Conservation (phyloP, 1,140 invertebrate genomes). For the Doryteuthis pealeii region DNA sequence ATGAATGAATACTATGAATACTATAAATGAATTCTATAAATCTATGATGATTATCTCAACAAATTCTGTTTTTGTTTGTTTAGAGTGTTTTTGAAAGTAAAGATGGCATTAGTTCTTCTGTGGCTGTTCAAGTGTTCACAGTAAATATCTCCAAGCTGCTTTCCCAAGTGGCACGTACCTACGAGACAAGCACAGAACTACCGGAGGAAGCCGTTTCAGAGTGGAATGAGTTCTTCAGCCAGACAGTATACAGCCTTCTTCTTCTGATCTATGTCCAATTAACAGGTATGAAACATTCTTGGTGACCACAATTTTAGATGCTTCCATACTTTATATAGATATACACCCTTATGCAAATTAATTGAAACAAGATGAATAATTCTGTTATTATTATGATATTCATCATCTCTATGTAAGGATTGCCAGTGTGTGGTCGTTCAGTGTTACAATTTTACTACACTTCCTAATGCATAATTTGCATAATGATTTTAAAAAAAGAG, state of each 20-base stretch:
- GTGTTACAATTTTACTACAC: no score
- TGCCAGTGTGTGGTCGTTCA: no score
- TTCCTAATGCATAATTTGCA: no score
- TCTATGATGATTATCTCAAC: neutral
- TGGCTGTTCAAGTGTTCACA: constrained; percentile 31
- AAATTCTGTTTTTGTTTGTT: constrained; percentile 10
- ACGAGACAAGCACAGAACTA: constrained; percentile 10
- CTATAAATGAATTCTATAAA: no score
- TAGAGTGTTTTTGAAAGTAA: constrained; percentile 23
- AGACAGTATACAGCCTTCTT: constrained; percentile 43
- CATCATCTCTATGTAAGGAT: no score
- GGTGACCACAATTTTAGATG: neutral
- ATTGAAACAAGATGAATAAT: no score
- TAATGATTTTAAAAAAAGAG: no score
- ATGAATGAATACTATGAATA: neutral
- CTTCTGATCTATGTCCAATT: constrained; percentile 46
- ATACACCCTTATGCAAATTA: no score
- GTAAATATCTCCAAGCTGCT: constrained; percentile 34
- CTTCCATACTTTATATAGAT: no score
- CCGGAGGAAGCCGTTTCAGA: constrained; percentile 60
- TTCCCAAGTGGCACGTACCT: constrained; percentile 23
- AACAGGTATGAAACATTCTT: constrained; percentile 28
- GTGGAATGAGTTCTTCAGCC: constrained; percentile 60
- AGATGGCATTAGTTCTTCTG: neutral
- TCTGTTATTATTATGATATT: no score